Percentiles rank a stretch among this genome's conserved stretches.
Conservation (phyloP, 1,140 invertebrate genomes). For the Trichogramma pretiosum region DNA sequence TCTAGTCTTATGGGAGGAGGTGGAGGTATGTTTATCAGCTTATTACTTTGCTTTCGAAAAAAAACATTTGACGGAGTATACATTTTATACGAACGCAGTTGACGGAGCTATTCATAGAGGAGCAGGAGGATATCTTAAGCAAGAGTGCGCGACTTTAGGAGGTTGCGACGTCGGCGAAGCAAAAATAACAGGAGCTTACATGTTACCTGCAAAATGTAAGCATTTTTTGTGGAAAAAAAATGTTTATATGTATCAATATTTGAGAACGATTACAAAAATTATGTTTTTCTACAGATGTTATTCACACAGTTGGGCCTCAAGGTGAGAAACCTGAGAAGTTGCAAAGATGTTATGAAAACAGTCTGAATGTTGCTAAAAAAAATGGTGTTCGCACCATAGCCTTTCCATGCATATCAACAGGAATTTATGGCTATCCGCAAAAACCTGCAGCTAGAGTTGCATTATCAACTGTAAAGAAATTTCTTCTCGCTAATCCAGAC, state of each 20-base stretch:
- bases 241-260: no score
- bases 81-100: no score
- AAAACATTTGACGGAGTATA: no score
- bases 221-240: no score
- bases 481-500: conserved; percentile 54
- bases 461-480: conserved; percentile 55
- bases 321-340: conserved; percentile 61
- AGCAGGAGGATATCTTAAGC: conserved; percentile 57
- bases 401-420: conserved; percentile 81
- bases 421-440: conserved; percentile 78
- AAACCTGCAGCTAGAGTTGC: conserved; percentile 66
- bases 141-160: conserved; percentile 62
- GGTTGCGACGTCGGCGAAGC: conserved; percentile 71
- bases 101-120: conserved; percentile 79
- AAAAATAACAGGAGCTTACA: conserved; percentile 73
- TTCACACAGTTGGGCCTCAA: conserved; percentile 74
- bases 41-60: no score
- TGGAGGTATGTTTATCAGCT: conserved; percentile 56
- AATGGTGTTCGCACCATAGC: conserved; percentile 62
- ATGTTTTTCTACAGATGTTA: conserved; percentile 59
- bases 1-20: conserved; percentile 67
- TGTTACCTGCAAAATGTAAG: conserved; percentile 67
- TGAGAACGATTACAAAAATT: neutral
- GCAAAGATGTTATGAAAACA: conserved; percentile 60
- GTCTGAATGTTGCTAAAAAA: conserved; percentile 51